Evolutionary conservation across 2,797 vertebrate species (phyloP).

Genomic region (Oophaga sylvatica): DNA sequence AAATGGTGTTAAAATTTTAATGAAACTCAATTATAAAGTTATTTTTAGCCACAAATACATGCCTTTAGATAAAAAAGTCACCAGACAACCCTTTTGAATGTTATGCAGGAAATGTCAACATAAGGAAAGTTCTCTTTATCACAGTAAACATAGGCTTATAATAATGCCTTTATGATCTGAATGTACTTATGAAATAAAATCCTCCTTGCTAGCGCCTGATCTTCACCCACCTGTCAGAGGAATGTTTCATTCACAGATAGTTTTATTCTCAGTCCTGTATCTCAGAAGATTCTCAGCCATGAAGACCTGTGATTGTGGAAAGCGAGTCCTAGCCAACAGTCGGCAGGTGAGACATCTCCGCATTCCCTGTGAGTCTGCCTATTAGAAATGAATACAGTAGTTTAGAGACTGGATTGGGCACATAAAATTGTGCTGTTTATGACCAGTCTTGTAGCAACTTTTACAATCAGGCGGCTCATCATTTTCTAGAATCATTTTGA

Average conservation of each 20-base stretch:
- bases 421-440: neutral
- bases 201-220: neutral
- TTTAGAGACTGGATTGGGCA: neutral
- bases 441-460: neutral
- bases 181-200: constrained; percentile 26
- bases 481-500: constrained; percentile 28
- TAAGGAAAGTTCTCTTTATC: neutral
- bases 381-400: neutral
- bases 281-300: neutral
- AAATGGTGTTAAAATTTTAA: no score
- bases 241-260: constrained; percentile 1
- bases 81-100: neutral
- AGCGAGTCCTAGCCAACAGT: neutral
- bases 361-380: neutral
- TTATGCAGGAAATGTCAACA: neutral
- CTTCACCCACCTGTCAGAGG: neutral
- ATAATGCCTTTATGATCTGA: constrained; percentile 33
- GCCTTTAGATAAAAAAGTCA: no score
- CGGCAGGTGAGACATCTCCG: neutral
- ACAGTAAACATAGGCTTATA: constrained; percentile 12
- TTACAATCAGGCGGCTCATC: neutral
- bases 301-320: constrained; percentile 6
- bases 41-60: no score
- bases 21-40: no score
- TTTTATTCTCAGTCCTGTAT: neutral